Base-by-base conservation (phyloP, 2,113 vertebrate genomes). In the Trematomus loennbergii region DNA sequence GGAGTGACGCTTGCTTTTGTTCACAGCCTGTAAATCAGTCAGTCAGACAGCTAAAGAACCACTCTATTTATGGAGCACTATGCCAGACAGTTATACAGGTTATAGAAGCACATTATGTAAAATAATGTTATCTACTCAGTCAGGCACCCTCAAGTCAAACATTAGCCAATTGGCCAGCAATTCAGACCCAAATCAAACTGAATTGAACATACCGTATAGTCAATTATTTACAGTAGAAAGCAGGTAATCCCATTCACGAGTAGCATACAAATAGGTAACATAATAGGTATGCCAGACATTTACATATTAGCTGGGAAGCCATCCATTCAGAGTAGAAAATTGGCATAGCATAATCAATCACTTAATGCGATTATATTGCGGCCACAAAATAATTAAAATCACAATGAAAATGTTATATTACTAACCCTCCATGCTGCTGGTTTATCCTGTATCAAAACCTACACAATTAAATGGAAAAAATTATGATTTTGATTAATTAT, bases 331-430 rank as follows among this genome's bases (percentile, higher is more conserved):
- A 4, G 5, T 58, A 17, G 18, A n/a, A 0, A 65, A 78, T 60
- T 55, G 45, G 61, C 69, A 33, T 3, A 11, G 12, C 79, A 17
- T 52, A 70, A 76, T 78, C 43, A 65, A 48, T 85, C 45, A 76
- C 36, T 29, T 43, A 83, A 22, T 36, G 67, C 20, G 22, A 63
- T 66, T 36, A 11, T 8, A 52, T 20, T 22, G 40, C 17, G 65
- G 50, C 52, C 62, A 45, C 25, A 15, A 75, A 77, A 71, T 79
- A 43, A 67, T 65, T 75, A 58, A 54, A 79, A 25, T 58, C 61
- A 63, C 55, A 76, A 61, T 66, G 43, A 72, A 66, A 84, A 65
- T 8, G 79, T 66, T 7, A 72, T 40, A 72, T 80, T 49, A 46
- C 16, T 8, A 67, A 63, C 3, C 58, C 8, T 55, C 3, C 3